Conservation (phyloP, 2,888 invertebrate genomes). For the Eristalinus aeneus region DNA sequence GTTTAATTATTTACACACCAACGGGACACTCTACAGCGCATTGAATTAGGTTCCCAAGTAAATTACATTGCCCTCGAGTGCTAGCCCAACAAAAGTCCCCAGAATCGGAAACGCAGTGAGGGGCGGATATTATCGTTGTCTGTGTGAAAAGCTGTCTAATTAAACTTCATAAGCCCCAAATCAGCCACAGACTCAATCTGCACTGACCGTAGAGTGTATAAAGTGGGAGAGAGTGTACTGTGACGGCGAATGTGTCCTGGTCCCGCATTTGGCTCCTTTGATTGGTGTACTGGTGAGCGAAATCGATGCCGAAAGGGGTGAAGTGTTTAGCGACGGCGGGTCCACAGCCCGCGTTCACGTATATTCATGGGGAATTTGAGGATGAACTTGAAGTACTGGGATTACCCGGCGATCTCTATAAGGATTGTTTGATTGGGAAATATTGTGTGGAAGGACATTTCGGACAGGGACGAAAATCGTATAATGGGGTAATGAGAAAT, state of each 20-base stretch:
- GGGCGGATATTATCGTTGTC: not conserved
- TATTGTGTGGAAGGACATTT: not conserved
- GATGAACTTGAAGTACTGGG: not conserved
- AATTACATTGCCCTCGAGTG: slow-evolving; percentile 29
- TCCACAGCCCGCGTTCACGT: not conserved
- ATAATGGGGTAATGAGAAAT: too few relatives aligned
- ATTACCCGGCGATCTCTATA: not conserved
- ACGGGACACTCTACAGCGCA: not conserved
- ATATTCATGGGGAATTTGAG: not conserved
- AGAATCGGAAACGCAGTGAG: not conserved
- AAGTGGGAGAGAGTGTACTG: not conserved
- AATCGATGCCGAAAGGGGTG: not conserved
- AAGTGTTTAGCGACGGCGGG: not conserved
- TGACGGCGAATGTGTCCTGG: not conserved
- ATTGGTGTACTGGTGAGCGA: not conserved
- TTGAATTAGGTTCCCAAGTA: slow-evolving; percentile 25
- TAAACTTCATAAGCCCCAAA: slow-evolving; percentile 48
- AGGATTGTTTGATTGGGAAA: not conserved
- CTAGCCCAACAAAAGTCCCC: slow-evolving; percentile 2
- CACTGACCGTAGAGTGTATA: slow-evolving; percentile 11
- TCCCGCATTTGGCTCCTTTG: not conserved
- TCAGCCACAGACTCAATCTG: slow-evolving; percentile 16
- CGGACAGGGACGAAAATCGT: too few relatives aligned
- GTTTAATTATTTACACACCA: slow-evolving; percentile 40
- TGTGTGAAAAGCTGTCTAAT: slow-evolving; percentile 33